phyloP scores from a whole-genome alignment of 2,888 invertebrate species.

The Heterodera filipjevi region DNA sequence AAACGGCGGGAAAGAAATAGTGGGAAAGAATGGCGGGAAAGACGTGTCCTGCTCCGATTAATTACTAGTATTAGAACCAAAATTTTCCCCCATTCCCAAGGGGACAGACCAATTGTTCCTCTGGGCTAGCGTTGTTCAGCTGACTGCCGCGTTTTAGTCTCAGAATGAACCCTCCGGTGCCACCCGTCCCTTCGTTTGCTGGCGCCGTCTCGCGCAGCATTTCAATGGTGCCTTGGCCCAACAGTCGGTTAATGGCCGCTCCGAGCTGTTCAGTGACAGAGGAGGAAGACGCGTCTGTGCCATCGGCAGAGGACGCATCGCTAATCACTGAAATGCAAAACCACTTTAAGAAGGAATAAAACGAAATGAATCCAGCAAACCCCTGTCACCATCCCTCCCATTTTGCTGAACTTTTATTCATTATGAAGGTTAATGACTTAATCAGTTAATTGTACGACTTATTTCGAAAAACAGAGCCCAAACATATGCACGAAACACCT shows the following conservation, averaged over 20 bases:
- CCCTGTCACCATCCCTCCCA: too few relatives aligned
- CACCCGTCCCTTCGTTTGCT: slow-evolving; percentile 13
- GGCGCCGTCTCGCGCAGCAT: slow-evolving; percentile 37
- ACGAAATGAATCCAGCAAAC: too few relatives aligned
- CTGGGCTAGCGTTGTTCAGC: slow-evolving; percentile 41
- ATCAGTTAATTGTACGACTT: too few relatives aligned
- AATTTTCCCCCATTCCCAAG: too few relatives aligned
- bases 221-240: slow-evolving; percentile 38
- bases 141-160: slow-evolving; percentile 36
- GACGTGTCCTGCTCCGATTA: too few relatives aligned
- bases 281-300: background rate
- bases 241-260: slow-evolving; percentile 35
- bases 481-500: background rate
- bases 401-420: too few relatives aligned
- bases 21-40: too few relatives aligned
- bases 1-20: too few relatives aligned
- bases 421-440: too few relatives aligned
- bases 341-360: too few relatives aligned
- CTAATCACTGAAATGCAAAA: background rate
- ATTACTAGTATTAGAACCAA: too few relatives aligned
- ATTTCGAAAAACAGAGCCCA: too few relatives aligned
- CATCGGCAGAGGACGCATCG: slow-evolving; percentile 12
- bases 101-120: slow-evolving; percentile 55
- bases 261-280: slow-evolving; percentile 18
- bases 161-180: slow-evolving; percentile 34